These are phyloP conservation scores for Atlantisia rogersi DNA, from an alignment of 2,113 vertebrate species.

Conservation along the genomic window DNA sequence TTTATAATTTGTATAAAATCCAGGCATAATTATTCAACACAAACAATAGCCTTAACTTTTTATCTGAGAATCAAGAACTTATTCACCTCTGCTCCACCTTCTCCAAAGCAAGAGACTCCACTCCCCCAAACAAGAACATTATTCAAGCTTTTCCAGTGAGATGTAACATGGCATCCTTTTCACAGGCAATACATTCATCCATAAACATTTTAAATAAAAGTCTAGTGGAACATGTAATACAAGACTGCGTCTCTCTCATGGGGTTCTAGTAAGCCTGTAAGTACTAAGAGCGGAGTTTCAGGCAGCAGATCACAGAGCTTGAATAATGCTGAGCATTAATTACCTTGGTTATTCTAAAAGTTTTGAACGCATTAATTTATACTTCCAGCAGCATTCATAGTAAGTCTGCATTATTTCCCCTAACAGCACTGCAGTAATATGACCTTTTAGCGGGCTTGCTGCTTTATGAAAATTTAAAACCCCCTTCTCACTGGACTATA, in stretches of 20 bases:
- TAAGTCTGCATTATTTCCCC: neutral
- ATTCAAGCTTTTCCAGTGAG: constrained; percentile 12
- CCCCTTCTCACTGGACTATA: neutral
- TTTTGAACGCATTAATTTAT: neutral
- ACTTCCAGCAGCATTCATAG: neutral
- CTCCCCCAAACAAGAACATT: neutral
- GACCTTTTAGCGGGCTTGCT: neutral
- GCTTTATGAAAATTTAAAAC: neutral
- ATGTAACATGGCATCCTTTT: neutral
- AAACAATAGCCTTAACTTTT: neutral
- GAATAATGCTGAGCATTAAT: neutral
- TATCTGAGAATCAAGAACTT: neutral
- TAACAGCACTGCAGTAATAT: neutral
- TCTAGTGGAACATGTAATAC: constrained; percentile 20
- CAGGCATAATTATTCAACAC: neutral
- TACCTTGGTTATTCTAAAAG: neutral
- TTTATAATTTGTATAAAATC: neutral
- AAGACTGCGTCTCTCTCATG: neutral
- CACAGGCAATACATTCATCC: neutral
- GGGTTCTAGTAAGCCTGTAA: neutral
- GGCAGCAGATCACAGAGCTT: neutral
- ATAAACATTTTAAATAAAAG: constrained; percentile 2
- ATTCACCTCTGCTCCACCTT: neutral
- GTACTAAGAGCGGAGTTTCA: neutral
- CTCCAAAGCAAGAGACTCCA: neutral